Base-by-base conservation (phyloP, 2,113 vertebrate genomes). In the Calonectris borealis region DNA sequence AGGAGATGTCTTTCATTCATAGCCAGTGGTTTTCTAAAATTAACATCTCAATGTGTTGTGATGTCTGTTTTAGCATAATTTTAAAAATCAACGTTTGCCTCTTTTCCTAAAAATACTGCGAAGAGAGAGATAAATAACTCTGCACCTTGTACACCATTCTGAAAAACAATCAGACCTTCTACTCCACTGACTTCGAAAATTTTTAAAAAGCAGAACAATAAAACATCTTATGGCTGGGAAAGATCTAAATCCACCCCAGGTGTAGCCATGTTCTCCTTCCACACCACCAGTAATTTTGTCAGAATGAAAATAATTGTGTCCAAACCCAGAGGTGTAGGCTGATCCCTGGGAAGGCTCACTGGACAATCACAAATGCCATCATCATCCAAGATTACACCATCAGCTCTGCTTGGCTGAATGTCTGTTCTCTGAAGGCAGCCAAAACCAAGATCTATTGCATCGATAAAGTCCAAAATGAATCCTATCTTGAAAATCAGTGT, bases 351-450 rank as follows among this genome's bases (percentile, higher is more conserved):
- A 93, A 86, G 34, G 60, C 72, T 96, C 86, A 76, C 75, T 93
- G 88, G 73, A 80, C 46, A 73, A 91, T 90, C 75, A 92, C 75
- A 83, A 85, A 94, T 80, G 58, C 34, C 89, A 48, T 83, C 61
- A 73, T 86, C 91, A 58, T 88, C 58, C 66, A 87, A 91, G 62
- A 69, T 82, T 89, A 94, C 54, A 77, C 55, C 71, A 89, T 83
- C 86, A 93, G 34, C 66, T 96, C 68, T 90, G 51, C 71, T 66
- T 87, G 84, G 71, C 71, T 91, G 81, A 90, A 96, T 90, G 80
- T 92, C 55, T 69, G 32, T 66, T 79, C 51, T 96, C 82, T 78
- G 76, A 85, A 93, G 46, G n/a, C 91, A 87, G 65, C 81, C 89
- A 87, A 79, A 94, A 19, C 40, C 75, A 83, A 95, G 20, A 78